Evolutionary conservation across 2,113 vertebrate species (phyloP).

Genomic region (Scatophagus argus): DNA sequence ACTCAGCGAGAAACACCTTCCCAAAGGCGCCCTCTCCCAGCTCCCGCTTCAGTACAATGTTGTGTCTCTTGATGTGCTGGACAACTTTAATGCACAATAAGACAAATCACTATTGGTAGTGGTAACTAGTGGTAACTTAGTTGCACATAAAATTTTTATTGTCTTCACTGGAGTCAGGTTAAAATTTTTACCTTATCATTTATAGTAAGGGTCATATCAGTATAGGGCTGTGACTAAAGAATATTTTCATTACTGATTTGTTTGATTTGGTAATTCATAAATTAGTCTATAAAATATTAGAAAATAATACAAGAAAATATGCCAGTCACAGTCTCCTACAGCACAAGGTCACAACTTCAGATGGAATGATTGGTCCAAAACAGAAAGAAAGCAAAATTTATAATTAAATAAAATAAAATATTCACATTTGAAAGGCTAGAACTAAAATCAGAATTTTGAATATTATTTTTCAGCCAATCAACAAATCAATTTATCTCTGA

Average conservation of each 20-base stretch:
- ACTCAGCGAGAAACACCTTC: conserved; percentile 98
- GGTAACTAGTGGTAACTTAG: no score
- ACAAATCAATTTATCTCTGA: neutral
- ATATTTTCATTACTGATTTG: neutral
- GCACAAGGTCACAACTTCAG: neutral
- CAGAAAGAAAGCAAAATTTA: no score
- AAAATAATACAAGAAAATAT: no score
- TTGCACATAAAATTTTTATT: no score
- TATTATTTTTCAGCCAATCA: neutral
- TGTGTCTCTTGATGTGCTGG: conserved; percentile 98
- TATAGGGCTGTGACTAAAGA: no score
- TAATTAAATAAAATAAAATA: neutral
- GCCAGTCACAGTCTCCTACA: neutral
- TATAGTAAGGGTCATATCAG: neutral
- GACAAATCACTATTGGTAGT: conserved; percentile 47
- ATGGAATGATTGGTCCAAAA: neutral
- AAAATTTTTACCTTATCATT: no score
- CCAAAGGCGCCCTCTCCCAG: conserved; percentile 98
- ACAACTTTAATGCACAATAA: conserved; percentile 89
- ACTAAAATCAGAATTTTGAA: neutral
- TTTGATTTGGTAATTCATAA: neutral
- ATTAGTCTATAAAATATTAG: neutral
- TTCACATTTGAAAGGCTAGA: neutral
- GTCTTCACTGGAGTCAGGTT: no score
- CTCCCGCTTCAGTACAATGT: conserved; percentile 97